These are phyloP conservation scores for Diadema setosum DNA, from an alignment of 35 echinoderm and acorn worm species.

Conservation along the genomic window DNA sequence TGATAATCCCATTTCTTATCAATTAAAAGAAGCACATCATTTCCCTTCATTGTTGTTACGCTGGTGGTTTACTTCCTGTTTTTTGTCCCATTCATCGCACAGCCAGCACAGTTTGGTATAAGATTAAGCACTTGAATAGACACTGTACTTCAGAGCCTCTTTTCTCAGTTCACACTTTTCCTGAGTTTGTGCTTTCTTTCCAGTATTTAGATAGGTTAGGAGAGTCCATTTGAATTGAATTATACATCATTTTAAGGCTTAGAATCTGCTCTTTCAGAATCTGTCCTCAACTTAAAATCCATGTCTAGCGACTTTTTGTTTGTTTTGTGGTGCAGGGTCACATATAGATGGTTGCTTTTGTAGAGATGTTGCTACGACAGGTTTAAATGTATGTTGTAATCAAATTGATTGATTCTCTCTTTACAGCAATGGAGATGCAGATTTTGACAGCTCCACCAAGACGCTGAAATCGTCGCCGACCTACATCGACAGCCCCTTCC, in stretches of 20 bases:
- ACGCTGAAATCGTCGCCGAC: conserved; percentile 23
- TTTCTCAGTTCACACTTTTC: too few relatives aligned
- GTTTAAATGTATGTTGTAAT: not conserved
- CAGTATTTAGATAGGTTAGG: not conserved
- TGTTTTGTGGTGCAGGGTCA: too few relatives aligned
- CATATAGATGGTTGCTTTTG: not conserved
- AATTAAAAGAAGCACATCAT: not conserved
- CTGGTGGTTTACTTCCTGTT: too few relatives aligned
- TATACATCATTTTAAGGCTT: too few relatives aligned
- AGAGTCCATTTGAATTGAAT: not conserved
- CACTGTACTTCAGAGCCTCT: too few relatives aligned
- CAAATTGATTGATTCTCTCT: not conserved
- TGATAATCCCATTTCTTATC: too few relatives aligned
- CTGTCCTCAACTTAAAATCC: not conserved
- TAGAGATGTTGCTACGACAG: not conserved
- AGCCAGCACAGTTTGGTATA: too few relatives aligned
- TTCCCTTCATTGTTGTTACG: not conserved
- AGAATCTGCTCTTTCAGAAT: too few relatives aligned
- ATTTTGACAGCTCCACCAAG: conserved; percentile 60
- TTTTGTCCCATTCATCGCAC: too few relatives aligned
- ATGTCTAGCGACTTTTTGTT: too few relatives aligned
- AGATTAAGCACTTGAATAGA: too few relatives aligned
- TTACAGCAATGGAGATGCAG: conserved; percentile 42
- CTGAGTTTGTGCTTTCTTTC: not conserved
- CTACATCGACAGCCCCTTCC: conserved; percentile 72